These are phyloP conservation scores for Burhinus bistriatus DNA, from an alignment of 2,113 vertebrate genomes.

Conservation along the genomic window DNA sequence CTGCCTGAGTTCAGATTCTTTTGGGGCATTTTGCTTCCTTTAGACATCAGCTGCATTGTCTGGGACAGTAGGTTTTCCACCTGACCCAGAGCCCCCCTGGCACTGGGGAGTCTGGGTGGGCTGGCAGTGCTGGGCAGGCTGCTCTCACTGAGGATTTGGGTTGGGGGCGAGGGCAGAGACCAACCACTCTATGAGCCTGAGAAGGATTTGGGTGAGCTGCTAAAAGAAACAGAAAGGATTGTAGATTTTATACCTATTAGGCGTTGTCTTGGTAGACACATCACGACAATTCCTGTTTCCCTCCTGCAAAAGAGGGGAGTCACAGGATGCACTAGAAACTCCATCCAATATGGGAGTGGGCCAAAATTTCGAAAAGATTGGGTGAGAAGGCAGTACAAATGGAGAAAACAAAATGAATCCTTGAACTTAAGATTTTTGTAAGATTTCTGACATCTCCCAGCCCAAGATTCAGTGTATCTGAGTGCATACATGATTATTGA, in stretches of 20 bases:
- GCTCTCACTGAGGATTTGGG: background rate
- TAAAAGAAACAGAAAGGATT: background rate
- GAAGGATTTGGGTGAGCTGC: background rate
- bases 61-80: background rate
- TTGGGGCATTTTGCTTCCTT: background rate
- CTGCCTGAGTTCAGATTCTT: background rate
- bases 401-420: background rate
- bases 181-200: background rate
- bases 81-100: background rate
- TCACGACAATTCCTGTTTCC: background rate
- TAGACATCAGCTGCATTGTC: background rate
- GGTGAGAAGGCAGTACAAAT: background rate
- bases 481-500: background rate
- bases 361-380: background rate
- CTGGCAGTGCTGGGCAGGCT: background rate
- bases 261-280: background rate
- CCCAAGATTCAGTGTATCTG: background rate
- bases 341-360: background rate
- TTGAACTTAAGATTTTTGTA: background rate
- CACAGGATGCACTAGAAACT: background rate
- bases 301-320: background rate
- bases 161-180: background rate
- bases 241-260: background rate
- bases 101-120: accelerated
- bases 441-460: background rate